Conservation (phyloP, 2,797 vertebrate genomes). For the Lindbergichthys nudifrons region DNA sequence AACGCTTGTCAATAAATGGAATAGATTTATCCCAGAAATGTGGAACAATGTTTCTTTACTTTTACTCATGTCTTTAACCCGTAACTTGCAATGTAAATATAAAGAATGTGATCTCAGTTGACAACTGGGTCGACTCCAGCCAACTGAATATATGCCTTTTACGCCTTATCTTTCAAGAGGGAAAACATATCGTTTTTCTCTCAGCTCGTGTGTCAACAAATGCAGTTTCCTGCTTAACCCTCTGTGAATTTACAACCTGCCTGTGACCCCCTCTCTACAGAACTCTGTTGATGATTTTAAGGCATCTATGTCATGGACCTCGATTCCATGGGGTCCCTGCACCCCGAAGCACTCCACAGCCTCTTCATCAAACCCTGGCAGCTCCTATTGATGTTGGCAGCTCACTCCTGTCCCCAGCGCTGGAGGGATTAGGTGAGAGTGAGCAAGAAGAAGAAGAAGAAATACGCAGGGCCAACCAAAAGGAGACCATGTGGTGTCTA, state of each 20-base stretch:
- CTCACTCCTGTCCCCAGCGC: slow-evolving; percentile 50
- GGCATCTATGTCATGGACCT: slow-evolving; percentile 50
- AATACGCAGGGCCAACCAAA: slow-evolving; percentile 33
- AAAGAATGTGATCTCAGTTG: not conserved
- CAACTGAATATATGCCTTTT: slow-evolving; percentile 8
- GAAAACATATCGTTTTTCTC: slow-evolving; percentile 16
- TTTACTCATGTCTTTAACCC: not conserved
- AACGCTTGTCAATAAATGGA: not conserved
- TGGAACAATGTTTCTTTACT: not conserved
- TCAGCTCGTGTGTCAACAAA: slow-evolving; percentile 34
- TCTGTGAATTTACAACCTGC: slow-evolving; percentile 51
- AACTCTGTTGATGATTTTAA: slow-evolving; percentile 43
- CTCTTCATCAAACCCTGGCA: slow-evolving; percentile 74
- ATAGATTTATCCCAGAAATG: not conserved
- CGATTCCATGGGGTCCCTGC: slow-evolving; percentile 47
- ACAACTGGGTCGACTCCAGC: not conserved
- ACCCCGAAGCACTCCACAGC: slow-evolving; percentile 65
- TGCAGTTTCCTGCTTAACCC: slow-evolving; percentile 45
- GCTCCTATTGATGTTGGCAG: slow-evolving; percentile 79
- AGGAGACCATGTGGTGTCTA: slow-evolving; percentile 53
- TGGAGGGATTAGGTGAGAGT: slow-evolving; percentile 75
- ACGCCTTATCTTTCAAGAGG: slow-evolving; percentile 7
- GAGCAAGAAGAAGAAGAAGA: slow-evolving; percentile 58
- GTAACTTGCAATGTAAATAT: not conserved
- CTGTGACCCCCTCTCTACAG: slow-evolving; percentile 45